Conservation (phyloP, 2,888 invertebrate species). For the Callimorpha dominula region DNA sequence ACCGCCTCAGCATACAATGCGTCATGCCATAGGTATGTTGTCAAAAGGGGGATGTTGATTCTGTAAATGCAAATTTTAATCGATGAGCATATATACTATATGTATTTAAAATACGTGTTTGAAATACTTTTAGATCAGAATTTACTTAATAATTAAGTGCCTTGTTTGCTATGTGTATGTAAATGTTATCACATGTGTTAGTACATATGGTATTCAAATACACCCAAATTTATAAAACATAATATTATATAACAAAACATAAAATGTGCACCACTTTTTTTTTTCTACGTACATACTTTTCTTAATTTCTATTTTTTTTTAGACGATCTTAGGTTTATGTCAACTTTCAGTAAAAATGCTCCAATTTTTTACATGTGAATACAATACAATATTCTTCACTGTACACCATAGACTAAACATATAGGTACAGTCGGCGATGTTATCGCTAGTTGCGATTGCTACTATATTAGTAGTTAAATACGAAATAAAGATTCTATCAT, state of each 20-base stretch:
- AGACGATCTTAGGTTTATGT: neutral
- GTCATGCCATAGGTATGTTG: slow-evolving; percentile 49
- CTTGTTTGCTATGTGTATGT: slow-evolving; percentile 39
- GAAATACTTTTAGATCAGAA: slow-evolving; percentile 35
- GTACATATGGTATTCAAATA: slow-evolving; percentile 1
- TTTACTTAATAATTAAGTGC: slow-evolving; percentile 47
- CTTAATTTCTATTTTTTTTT: too few relatives aligned
- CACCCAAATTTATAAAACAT: neutral
- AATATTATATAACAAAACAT: neutral
- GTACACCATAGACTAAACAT: too few relatives aligned
- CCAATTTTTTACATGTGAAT: neutral
- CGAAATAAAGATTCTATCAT: too few relatives aligned
- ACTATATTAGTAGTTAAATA: too few relatives aligned
- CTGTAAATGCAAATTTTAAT: slow-evolving; percentile 47
- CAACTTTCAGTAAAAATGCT: neutral
- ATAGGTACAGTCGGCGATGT: too few relatives aligned
- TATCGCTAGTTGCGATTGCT: too few relatives aligned
- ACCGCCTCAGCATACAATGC: slow-evolving; percentile 27
- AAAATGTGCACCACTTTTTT: neutral
- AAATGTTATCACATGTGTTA: slow-evolving; percentile 30
- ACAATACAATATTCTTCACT: too few relatives aligned
- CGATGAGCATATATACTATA: slow-evolving; percentile 47
- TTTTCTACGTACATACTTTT: too few relatives aligned
- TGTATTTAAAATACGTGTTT: slow-evolving; percentile 32
- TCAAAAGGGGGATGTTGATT: slow-evolving; percentile 31